Evolutionary conservation across 1,140 invertebrate species (phyloP), one percentile per base, ranked within the genome.

Genomic region (Semibalanus balanoides): DNA sequence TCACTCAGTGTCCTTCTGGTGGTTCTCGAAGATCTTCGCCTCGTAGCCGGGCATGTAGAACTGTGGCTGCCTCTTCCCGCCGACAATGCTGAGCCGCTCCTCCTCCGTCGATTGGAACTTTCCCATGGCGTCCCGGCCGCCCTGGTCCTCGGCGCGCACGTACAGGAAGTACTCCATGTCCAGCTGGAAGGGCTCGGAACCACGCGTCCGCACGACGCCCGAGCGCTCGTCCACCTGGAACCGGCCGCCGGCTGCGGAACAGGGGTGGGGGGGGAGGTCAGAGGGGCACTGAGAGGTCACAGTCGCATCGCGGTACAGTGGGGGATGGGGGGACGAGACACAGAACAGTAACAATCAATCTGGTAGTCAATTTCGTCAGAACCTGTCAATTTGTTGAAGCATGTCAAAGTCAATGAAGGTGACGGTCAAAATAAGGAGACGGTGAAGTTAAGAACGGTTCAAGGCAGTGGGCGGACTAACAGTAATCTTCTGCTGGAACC

Each of bases 91-190:
- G 14, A 97, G 84, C 0, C 94, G 86, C 82, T 96, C 93, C 83
- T 97, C 95, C 9, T 91, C 90, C 30, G 95, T 96, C 0, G 93
- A 93, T 84, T 96, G 94, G 84, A 91, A 96, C 74, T 90, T 87
- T 76, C 92, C 88, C 80, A 96, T 93, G 81, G 94, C 93, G 22
- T 94, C 89, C 75, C 93, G 88, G 30, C 94, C 94, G 82, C 94
- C 96, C 84, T 94, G 94, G 87, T 97, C 95, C 86, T 97, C 94
- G 0, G 95, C 94, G 85, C 96, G 96, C 25, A 97, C 94, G 82
- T 97, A 97, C 76, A 97, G 85, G 28, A 96, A 94, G 83, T 97
- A 97, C 82, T 97, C 95, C 92, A 96, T 96, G 83, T 97, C 95
- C 80, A 96, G 84, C 83, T 96, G 94, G 82, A 97, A 96, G 25